phyloP scores from a whole-genome alignment of 2,888 invertebrate species.

The Xestia sexstrigata region DNA sequence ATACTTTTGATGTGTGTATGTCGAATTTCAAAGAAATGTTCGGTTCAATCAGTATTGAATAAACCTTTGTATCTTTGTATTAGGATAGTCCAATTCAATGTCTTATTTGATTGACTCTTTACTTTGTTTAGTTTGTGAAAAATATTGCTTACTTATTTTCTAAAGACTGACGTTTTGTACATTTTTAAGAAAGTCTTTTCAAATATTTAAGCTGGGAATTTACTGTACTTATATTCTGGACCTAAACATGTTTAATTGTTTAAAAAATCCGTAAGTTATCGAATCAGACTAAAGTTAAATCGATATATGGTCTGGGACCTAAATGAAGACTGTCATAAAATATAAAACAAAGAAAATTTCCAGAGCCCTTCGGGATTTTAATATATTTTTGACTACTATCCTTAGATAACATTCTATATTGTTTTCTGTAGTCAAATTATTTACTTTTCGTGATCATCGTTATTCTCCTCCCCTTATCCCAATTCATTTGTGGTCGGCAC shows the following conservation, averaged over 20 bases:
- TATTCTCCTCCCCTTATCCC: too few relatives aligned
- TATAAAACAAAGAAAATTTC: too few relatives aligned
- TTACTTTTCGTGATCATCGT: neutral
- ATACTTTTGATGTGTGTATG: too few relatives aligned
- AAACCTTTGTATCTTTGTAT: slow-evolving; percentile 27
- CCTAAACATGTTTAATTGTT: neutral
- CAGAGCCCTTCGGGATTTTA: neutral
- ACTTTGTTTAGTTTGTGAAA: neutral
- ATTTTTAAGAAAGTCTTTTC: neutral
- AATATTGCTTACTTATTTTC: neutral
- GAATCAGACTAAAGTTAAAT: neutral
- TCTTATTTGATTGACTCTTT: slow-evolving; percentile 15
- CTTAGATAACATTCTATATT: neutral
- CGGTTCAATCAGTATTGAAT: slow-evolving; percentile 31
- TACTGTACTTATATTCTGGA: neutral
- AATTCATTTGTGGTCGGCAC: too few relatives aligned
- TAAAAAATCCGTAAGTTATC: neutral
- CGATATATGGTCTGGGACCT: too few relatives aligned
- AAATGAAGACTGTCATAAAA: neutral
- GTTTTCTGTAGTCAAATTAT: neutral
- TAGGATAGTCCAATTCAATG: slow-evolving; percentile 14
- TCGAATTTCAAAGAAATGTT: slow-evolving; percentile 31
- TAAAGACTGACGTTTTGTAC: neutral
- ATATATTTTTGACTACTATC: neutral
- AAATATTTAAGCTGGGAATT: neutral